Evolutionary conservation across 1,140 invertebrate genomes (phyloP).

Genomic region (Caenorhabditis latens): DNA sequence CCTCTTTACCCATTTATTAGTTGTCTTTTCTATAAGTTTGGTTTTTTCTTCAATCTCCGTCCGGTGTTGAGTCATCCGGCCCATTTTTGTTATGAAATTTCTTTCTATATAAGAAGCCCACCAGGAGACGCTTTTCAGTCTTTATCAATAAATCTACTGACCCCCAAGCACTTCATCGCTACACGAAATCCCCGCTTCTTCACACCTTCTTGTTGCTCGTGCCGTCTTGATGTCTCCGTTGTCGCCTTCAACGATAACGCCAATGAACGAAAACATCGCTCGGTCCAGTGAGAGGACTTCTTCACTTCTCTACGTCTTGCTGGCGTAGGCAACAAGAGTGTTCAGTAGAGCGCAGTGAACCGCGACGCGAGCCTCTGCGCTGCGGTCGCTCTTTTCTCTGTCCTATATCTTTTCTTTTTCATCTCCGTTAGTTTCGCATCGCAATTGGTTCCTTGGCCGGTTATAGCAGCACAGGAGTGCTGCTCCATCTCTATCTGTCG

Average conservation of each 20-base stretch:
- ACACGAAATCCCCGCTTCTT: constrained; percentile 11
- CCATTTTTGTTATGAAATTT: too few species aligned
- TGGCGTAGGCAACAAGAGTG: neutral
- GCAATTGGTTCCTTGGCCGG: constrained; percentile 35
- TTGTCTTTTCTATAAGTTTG: too few species aligned
- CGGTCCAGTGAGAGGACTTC: constrained; percentile 30
- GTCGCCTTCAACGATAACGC: constrained; percentile 44
- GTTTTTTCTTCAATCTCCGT: too few species aligned
- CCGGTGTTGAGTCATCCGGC: too few species aligned
- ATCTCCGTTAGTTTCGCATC: constrained; percentile 1
- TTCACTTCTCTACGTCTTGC: constrained; percentile 52
- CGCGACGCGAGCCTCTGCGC: constrained; percentile 50
- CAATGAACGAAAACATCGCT: constrained; percentile 28
- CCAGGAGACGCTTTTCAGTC: neutral
- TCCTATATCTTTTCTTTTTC: constrained; percentile 38
- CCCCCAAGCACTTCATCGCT: neutral
- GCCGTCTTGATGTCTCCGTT: neutral
- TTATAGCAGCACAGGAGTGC: constrained; percentile 34
- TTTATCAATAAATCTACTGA: neutral
- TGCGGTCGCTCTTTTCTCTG: constrained; percentile 46
- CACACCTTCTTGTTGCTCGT: constrained; percentile 21
- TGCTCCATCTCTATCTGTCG: constrained; percentile 51
- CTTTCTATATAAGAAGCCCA: too few species aligned
- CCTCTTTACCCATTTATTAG: too few species aligned
- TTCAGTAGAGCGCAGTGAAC: constrained; percentile 55